Evolutionary conservation across 2,113 vertebrate genomes (phyloP), one percentile per base, ranked within the genome.

Genomic region (Spizaetus ornatus): DNA sequence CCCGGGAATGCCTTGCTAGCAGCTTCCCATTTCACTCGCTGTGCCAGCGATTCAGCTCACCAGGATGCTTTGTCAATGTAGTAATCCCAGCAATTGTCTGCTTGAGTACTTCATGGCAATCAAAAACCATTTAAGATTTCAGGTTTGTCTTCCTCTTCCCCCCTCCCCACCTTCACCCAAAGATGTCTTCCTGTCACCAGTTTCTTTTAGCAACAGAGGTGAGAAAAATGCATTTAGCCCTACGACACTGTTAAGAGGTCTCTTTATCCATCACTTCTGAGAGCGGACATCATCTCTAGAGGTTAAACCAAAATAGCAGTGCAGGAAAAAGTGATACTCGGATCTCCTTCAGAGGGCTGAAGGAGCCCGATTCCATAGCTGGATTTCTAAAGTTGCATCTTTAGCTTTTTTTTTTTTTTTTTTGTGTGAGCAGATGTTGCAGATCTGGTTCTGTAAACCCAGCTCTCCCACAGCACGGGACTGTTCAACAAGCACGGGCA

Each of bases 41-140:
- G 94, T 96, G 96, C 94, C 95, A 97, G 94, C 93, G 84, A 97
- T 97, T 97, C 94, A 97, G 89, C 96, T 95, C 95, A 42, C 91
- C 94, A 88, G 95, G 96, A 97, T 94, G 95, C 95, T 96, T 95
- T 96, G 95, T 97, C 95, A 86, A 9, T 93, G 96, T 43, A 94
- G 93, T 97, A 94, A 97, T 96, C 93, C 93, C 91, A 96, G 92
- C 92, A 80, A 96, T 97, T 94, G 91, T 95, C 89, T 94, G 82
- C 93, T 29, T 17, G 84, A 96, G 89, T 40, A 77, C 94, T 95
- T 82, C 93, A 88, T 71, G 95, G 95, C 93, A 96, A 97, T 93
- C 96, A 96, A 96, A 97, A 93, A 84, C 89, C 89, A 93, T 95
- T 96, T 94, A 95, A 83, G 87, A 96, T 78, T 96, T 96, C 94